These are phyloP conservation scores for Acestrorhynchus altus DNA, from an alignment of 2,797 vertebrate genomes.

Conservation along the genomic window DNA sequence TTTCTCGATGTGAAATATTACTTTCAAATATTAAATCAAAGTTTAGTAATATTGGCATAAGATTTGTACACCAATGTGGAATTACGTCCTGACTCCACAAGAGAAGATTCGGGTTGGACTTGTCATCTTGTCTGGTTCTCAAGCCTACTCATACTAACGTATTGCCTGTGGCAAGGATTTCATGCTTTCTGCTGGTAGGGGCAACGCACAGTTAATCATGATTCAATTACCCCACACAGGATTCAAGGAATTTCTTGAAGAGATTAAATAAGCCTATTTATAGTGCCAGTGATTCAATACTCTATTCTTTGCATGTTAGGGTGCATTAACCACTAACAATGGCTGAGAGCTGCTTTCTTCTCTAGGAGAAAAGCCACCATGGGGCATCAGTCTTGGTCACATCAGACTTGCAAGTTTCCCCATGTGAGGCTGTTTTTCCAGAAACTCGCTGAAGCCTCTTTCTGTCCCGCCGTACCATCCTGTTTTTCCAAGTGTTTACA, in stretches of 20 bases:
- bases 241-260: constrained; percentile 59
- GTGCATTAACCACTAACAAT: constrained; percentile 66
- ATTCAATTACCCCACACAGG: constrained; percentile 49
- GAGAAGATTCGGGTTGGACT: background rate
- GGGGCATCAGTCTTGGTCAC: background rate
- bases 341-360: constrained; percentile 61
- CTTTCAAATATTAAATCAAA: constrained; percentile 9
- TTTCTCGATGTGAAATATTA: background rate
- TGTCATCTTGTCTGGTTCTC: constrained; percentile 15
- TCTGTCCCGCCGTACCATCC: background rate
- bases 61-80: background rate
- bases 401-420: background rate
- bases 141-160: background rate
- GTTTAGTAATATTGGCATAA: background rate
- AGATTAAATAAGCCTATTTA: constrained; percentile 51
- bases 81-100: constrained; percentile 3
- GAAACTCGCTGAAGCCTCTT: background rate
- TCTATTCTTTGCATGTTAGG: constrained; percentile 58
- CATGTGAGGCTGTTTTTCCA: background rate
- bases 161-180: background rate
- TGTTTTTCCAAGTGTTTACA: background rate
- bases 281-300: constrained; percentile 1
- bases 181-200: background rate
- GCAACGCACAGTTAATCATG: constrained; percentile 5
- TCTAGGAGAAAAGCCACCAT: background rate